Evolutionary conservation across 2,888 invertebrate genomes (phyloP), one percentile per base, ranked within the genome.

Genomic region (Watsonalla cultraria): DNA sequence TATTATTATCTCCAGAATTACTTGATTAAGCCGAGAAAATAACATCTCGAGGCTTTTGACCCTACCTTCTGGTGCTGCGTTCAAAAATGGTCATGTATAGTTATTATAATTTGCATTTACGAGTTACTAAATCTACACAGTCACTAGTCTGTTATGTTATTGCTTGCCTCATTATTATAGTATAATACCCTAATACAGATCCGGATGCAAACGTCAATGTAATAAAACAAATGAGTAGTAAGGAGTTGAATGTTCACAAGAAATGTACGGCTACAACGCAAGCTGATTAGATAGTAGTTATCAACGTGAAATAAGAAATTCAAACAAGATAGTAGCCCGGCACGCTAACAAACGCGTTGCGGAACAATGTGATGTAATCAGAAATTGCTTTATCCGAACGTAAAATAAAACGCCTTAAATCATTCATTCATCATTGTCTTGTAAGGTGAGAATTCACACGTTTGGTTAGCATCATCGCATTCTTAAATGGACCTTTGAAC

Each of bases 371-470:
- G 67, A 70, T 61, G 68, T 68, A 68, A 74, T 58, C 63, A 65
- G 59, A 70, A 68, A 70, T 68, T 66, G 58, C 58, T 65, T 65
- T 65, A 66, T 64, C 66, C 57, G 55, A 58, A 56, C 52, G 52
- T 59, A 65, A 65, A 68, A 39, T 37, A 57, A 54, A 64, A 58
- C 55, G 64, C 55, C 55, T 54, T 53, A 8, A 42, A 42, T 57
- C 56, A 61, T 58, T 65, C 65, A 66, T 76, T 69, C 61, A 69
- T 74, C 70, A 69, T 70, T 65, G 66, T 74, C 62, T 58, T 61
- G 58, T 65, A 64, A 71, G 70, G 64, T 63, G 68, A 69, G 67
- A 51, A 56, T 62, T 59, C 62, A 66, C 61, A 66, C 66, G 64
- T 61, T 61, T 66, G 61, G 54, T 64, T 60, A 54, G 64, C 53